Evolutionary conservation across 2,113 vertebrate genomes (phyloP), one percentile per base, ranked within the genome.

Genomic region (Riparia riparia): DNA sequence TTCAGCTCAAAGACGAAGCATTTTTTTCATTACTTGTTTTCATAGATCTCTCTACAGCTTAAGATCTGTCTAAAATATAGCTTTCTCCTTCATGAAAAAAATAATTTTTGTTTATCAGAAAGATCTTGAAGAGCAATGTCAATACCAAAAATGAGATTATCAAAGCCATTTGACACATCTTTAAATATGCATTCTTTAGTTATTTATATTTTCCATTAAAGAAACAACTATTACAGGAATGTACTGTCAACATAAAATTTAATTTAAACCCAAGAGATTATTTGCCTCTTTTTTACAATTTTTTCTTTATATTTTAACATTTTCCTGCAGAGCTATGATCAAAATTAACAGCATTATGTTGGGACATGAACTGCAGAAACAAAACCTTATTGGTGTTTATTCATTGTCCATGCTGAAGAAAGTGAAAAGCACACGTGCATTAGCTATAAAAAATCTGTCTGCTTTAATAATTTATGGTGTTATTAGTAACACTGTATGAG

Each of bases 401-500:
- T 84, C 69, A 18, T 11, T 79, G 69, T 74, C 47, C 13, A 13
- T 19, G 22, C n/a, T 45, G 57, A 51, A 65, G 37, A 49, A 93
- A 89, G 24, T 8, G n/a, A 51, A 94, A 92, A 89, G 49, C 11
- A 2, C 57, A 82, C 41, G 42, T 17, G 41, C 72, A 68, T 60
- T 71, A 78, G 37, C 86, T 57, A 49, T 57, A 89, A 93, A 90
- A 74, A 93, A 57, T 88, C 82, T 86, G 72, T 72, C 82, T 34
- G 20, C 72, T 94, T 96, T 76, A 90, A 97, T 95, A 95, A 92
- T 94, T 95, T 92, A 93, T 1, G 1, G 51, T 86, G 89, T 78
- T 95, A 89, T 94, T 96, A 93, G 86, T 78, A 95, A 89, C 90
- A 90, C 60, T 74, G 12, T 78, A 19, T 77, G 76, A 94, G 93